A percentile compares a stretch with the other conserved stretches of the same genome.
Conservation (phyloP, 2,888 invertebrate genomes). For the Ormia ochracea region DNA sequence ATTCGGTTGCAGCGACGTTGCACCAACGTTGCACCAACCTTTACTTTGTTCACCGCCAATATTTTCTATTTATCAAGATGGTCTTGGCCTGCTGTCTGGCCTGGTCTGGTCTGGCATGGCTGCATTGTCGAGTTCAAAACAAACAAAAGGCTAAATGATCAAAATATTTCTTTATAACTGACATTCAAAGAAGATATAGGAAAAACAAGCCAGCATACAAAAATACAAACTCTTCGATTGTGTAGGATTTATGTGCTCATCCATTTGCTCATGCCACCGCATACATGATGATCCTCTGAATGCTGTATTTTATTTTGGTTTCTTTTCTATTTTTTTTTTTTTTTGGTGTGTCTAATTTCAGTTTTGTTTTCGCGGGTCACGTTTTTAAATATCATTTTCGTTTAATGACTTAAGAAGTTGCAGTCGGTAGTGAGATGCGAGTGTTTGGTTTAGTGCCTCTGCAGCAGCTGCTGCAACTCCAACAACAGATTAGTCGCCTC, state of each 20-base stretch:
- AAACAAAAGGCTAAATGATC: constrained; percentile 47
- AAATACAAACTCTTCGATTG: constrained; percentile 3
- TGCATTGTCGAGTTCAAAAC: constrained; percentile 12
- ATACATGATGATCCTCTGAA: neutral
- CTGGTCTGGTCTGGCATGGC: neutral
- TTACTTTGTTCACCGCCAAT: constrained; percentile 29
- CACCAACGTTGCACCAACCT: neutral
- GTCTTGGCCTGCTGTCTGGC: neutral
- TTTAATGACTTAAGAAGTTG: constrained; percentile 51
- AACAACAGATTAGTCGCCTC: neutral
- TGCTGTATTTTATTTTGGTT: constrained; percentile 7
- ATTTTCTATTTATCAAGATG: constrained; percentile 45
- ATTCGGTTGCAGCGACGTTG: too few species aligned
- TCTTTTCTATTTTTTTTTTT: neutral
- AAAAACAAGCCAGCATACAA: too few species aligned
- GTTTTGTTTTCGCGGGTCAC: constrained; percentile 61
- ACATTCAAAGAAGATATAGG: neutral
- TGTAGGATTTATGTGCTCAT: constrained; percentile 45
- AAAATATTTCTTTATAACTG: neutral
- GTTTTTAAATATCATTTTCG: constrained; percentile 59
- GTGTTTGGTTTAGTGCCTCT: neutral
- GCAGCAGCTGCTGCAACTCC: neutral
- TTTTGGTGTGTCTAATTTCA: constrained; percentile 35
- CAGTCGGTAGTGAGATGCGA: constrained; percentile 10
- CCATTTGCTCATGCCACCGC: neutral